Percentiles rank a stretch among this genome's conserved stretches.
Evolutionary conservation across 1,140 invertebrate species (phyloP).

Genomic region (Steinernema khuongi): DNA sequence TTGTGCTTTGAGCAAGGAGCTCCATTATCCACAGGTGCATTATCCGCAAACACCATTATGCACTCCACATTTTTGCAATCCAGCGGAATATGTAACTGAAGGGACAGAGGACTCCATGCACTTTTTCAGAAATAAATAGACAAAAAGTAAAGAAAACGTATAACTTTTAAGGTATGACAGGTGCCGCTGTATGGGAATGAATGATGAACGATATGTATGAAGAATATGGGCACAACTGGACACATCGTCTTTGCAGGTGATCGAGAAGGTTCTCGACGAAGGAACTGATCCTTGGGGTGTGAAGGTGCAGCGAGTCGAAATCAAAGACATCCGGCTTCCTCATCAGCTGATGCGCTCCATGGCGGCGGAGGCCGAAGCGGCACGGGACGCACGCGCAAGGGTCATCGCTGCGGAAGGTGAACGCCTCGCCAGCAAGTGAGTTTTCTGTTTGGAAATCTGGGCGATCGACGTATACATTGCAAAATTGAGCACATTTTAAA

Average conservation of each 20-base stretch:
- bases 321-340: constrained; percentile 80
- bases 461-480: neutral
- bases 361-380: constrained; percentile 80
- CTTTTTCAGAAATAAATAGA: constrained; percentile 2
- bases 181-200: too few relatives aligned
- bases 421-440: constrained; percentile 68
- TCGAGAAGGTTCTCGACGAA: constrained; percentile 69
- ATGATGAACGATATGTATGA: too few relatives aligned
- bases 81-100: too few relatives aligned
- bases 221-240: neutral
- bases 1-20: too few relatives aligned
- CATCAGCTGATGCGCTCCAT: constrained; percentile 73
- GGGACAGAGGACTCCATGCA: too few relatives aligned
- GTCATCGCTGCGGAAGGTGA: constrained; percentile 68
- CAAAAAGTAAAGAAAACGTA: neutral
- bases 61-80: too few relatives aligned
- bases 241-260: constrained; percentile 45
- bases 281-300: constrained; percentile 97
- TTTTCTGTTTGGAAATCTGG: neutral
- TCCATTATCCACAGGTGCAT: too few relatives aligned
- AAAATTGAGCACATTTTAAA: too few relatives aligned
- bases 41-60: too few relatives aligned
- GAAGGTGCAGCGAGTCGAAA: constrained; percentile 77
- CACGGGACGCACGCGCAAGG: constrained; percentile 69
- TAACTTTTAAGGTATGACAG: too few relatives aligned